Evolutionary conservation across 2,888 invertebrate species (phyloP), one percentile per base, ranked within the genome.

Genomic region (Rhopalosiphum nymphaeae): DNA sequence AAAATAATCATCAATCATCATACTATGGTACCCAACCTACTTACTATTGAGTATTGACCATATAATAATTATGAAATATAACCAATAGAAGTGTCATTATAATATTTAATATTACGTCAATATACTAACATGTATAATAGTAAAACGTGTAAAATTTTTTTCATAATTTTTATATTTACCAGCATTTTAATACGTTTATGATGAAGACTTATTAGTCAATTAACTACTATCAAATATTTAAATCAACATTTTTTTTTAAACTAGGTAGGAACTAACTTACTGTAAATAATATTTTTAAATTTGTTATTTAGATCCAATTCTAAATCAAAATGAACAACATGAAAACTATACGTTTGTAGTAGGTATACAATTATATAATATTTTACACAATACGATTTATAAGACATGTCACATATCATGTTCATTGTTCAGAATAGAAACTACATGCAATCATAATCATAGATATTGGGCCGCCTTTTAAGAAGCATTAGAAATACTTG

Each of bases 251-350:
- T 21, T 36, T 36, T 53, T 42, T n/a, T 7, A 26, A 57, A 57
- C 57, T 57, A 57, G 26, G 57, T 57, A 26, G 7, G 7, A 57
- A 25, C 26, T 1, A 29, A 29, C 61, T 29, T 29, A 67, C 4
- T 67, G 16, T 67, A 67, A 49, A 67, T 67, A 67, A 67, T 36
- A 90, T 49, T 90, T 67, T 49, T 0, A 90, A 0, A 67, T 67
- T 36, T 78, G 10, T 78, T 91, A 53, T 53, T 91, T 78, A 78
- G 91, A 91, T 91, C 49, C 91, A 46, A 53, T 42, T 25, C 21
- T 53, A 42, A 36, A 78, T 91, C 78, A 78, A 49, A 91, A 36
- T 67, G 67, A 4, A 78, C 49, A 78, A 26, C 11, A 36, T 36
- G 78, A 91, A 78, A 78, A 78, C 4, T 26, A 78, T 49, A 49